Percentiles rank a stretch among this genome's conserved stretches.
These are phyloP conservation scores for Ochropleura leucogaster DNA, from an alignment of 2,888 invertebrate species.

Conservation along the genomic window DNA sequence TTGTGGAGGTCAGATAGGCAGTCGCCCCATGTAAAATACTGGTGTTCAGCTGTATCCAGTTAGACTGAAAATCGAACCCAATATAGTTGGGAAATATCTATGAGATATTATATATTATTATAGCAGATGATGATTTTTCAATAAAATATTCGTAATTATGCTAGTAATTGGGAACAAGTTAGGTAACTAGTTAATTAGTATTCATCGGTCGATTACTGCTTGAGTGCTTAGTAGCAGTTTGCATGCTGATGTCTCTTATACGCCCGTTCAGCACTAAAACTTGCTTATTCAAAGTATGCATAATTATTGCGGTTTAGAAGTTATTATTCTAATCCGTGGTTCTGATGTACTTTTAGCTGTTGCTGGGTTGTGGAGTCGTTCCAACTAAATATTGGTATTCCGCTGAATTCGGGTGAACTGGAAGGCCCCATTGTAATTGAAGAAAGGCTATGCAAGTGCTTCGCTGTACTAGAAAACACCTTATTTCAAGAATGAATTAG, in stretches of 20 bases:
- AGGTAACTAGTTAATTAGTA: slow-evolving; percentile 20
- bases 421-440: not conserved
- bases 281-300: slow-evolving; percentile 17
- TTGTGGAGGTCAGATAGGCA: too few species aligned
- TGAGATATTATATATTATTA: too few species aligned
- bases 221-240: slow-evolving; percentile 17
- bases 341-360: not conserved
- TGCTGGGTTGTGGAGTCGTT: not conserved
- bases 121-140: not conserved
- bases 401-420: not conserved
- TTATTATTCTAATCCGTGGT: not conserved
- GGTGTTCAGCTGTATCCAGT: too few species aligned
- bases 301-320: not conserved
- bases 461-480: not conserved
- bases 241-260: slow-evolving; percentile 30
- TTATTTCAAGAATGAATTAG: not conserved
- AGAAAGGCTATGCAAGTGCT: not conserved
- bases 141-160: not conserved
- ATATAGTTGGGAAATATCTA: too few species aligned
- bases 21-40: too few species aligned
- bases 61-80: too few species aligned
- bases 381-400: not conserved
- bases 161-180: slow-evolving; percentile 3
- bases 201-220: slow-evolving; percentile 27
- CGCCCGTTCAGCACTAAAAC: slow-evolving; percentile 6